Evolutionary conservation across 2,888 invertebrate genomes (phyloP).

Genomic region (Cyrtodaria siliqua): DNA sequence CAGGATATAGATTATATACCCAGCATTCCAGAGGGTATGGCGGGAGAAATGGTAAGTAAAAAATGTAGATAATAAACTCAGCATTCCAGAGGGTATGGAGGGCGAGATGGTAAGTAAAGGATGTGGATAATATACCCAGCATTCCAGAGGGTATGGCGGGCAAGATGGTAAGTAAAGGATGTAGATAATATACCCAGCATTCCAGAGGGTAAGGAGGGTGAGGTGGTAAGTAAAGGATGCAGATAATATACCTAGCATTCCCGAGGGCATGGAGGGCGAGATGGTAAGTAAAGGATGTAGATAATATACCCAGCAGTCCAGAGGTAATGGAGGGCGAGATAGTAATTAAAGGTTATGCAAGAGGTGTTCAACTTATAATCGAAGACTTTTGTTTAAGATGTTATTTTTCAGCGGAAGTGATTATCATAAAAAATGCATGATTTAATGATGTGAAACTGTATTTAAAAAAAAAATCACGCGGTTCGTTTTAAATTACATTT

Average conservation of each 20-base stretch:
- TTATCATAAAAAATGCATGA: too few relatives aligned
- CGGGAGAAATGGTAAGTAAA: slow-evolving; percentile 78
- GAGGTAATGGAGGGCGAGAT: too few relatives aligned
- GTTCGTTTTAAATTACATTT: too few relatives aligned
- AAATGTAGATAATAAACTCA: slow-evolving; percentile 80
- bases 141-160: slow-evolving; percentile 54
- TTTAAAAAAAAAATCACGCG: too few relatives aligned
- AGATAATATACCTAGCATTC: slow-evolving; percentile 77
- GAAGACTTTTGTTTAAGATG: too few relatives aligned
- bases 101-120: slow-evolving; percentile 65
- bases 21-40: slow-evolving; percentile 83
- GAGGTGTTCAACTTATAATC: slow-evolving; percentile 73
- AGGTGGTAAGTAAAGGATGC: slow-evolving; percentile 80
- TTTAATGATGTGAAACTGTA: too few relatives aligned
- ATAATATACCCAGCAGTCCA: too few relatives aligned
- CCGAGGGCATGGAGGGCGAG: slow-evolving; percentile 49
- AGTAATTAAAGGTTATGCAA: too few relatives aligned
- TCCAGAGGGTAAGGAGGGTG: too few relatives aligned
- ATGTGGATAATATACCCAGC: slow-evolving; percentile 79
- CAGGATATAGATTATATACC: too few relatives aligned
- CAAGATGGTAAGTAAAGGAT: slow-evolving; percentile 34
- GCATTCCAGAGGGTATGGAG: slow-evolving; percentile 61
- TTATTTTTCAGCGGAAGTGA: too few relatives aligned
- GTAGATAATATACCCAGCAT: too few relatives aligned
- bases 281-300: slow-evolving; percentile 33